phyloP scores from a whole-genome alignment of 2,888 invertebrate species.

The Callosobruchus maculatus region DNA sequence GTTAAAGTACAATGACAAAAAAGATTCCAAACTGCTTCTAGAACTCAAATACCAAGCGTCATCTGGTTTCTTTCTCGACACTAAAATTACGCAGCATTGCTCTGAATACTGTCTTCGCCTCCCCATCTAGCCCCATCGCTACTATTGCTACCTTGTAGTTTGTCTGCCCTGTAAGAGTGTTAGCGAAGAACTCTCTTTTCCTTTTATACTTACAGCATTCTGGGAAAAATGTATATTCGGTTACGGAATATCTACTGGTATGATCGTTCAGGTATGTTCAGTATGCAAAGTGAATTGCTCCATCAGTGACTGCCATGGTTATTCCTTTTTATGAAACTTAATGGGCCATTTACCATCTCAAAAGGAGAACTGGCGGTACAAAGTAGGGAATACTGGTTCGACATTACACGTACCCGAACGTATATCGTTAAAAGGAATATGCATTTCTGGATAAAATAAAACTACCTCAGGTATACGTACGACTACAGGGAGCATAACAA shows the following conservation, averaged over 20 bases:
- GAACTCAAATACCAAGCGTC: too few relatives aligned
- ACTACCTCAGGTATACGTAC: too few relatives aligned
- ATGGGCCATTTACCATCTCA: neutral
- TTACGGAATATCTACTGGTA: neutral
- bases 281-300: neutral
- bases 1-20: too few relatives aligned
- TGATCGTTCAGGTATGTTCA: neutral
- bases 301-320: neutral
- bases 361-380: neutral
- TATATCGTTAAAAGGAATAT: too few relatives aligned
- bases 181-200: neutral
- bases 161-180: neutral
- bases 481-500: too few relatives aligned
- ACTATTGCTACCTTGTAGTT: too few relatives aligned
- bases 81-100: too few relatives aligned
- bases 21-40: too few relatives aligned
- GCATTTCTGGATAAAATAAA: too few relatives aligned
- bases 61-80: too few relatives aligned
- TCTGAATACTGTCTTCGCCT: too few relatives aligned
- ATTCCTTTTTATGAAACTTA: neutral
- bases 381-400: neutral
- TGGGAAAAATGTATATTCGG: neutral
- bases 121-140: too few relatives aligned
- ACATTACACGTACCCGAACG: neutral
- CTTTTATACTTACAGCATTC: neutral